Conservation (phyloP, 2,113 vertebrate genomes). For the Heptranchias perlo region DNA sequence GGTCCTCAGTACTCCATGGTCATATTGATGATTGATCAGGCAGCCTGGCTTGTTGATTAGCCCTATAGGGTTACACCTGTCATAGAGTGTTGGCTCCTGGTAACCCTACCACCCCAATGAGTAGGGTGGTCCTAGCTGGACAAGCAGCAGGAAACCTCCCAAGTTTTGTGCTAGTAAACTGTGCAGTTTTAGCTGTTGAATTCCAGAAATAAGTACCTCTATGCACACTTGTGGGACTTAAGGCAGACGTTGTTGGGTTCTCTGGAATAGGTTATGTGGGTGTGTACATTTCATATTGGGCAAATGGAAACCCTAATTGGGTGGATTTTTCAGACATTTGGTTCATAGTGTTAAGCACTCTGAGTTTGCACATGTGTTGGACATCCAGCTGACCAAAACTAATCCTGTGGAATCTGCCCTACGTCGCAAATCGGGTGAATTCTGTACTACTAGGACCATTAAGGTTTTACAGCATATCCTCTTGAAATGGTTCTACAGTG, state of each 20-base stretch:
- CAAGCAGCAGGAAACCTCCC: neutral
- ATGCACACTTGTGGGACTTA: neutral
- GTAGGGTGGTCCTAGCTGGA: too few relatives aligned
- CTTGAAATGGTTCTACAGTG: too few relatives aligned
- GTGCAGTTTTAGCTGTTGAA: neutral
- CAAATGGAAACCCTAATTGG: neutral
- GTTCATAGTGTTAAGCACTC: neutral
- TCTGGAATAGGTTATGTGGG: neutral
- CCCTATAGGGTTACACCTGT: neutral
- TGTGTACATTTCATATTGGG: neutral
- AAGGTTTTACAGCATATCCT: too few relatives aligned
- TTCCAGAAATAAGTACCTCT: neutral
- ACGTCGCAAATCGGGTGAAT: too few relatives aligned
- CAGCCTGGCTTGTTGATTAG: neutral
- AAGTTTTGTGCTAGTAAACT: neutral
- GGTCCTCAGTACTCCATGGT: neutral
- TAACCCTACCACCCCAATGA: neutral
- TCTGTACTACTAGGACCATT: too few relatives aligned
- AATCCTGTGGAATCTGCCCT: neutral
- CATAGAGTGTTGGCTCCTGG: neutral
- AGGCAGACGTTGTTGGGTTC: neutral
- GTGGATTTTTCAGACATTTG: neutral
- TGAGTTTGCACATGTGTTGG: neutral
- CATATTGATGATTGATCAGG: neutral
- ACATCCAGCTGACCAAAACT: neutral